Percentiles rank a stretch among this genome's conserved stretches.
Evolutionary conservation across 2,113 vertebrate species (phyloP).

Genomic region (Coptodon rendalli): DNA sequence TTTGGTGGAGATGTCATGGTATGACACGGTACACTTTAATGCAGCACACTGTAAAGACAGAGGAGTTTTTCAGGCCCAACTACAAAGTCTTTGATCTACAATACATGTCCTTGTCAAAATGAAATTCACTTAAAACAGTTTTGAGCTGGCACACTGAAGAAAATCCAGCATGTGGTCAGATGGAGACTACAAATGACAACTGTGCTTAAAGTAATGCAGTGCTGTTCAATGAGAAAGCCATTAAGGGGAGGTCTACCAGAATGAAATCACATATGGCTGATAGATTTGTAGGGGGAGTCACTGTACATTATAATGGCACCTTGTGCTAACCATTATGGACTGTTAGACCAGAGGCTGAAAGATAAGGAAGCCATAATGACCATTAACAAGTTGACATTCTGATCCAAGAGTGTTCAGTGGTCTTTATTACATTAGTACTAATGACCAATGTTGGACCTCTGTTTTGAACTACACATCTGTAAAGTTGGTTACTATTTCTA

Average conservation of each 20-base stretch:
- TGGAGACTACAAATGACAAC: not conserved
- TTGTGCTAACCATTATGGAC: not conserved
- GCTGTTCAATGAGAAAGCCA: rapidly evolving
- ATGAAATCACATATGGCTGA: not conserved
- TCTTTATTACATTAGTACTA: not conserved
- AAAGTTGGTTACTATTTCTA: not conserved
- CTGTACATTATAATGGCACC: not conserved
- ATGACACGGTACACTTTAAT: not conserved
- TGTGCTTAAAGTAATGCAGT: not conserved
- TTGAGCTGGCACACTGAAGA: not conserved
- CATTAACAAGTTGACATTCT: not conserved
- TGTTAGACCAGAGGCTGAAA: not conserved
- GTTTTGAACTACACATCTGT: not conserved
- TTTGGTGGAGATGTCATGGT: not conserved
- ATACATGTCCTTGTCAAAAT: not conserved
- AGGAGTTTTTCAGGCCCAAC: not conserved
- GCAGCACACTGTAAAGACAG: not conserved
- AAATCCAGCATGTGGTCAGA: not conserved
- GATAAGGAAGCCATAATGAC: not conserved
- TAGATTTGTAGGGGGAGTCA: not conserved
- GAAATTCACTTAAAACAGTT: not conserved
- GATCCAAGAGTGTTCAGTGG: not conserved
- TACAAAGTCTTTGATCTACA: not conserved
- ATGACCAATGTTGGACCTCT: not conserved
- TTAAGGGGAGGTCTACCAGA: not conserved